A percentile compares a stretch with the other conserved stretches of the same genome.
Conservation (phyloP, 2,797 vertebrate genomes). For the Sebastes matsubarae region DNA sequence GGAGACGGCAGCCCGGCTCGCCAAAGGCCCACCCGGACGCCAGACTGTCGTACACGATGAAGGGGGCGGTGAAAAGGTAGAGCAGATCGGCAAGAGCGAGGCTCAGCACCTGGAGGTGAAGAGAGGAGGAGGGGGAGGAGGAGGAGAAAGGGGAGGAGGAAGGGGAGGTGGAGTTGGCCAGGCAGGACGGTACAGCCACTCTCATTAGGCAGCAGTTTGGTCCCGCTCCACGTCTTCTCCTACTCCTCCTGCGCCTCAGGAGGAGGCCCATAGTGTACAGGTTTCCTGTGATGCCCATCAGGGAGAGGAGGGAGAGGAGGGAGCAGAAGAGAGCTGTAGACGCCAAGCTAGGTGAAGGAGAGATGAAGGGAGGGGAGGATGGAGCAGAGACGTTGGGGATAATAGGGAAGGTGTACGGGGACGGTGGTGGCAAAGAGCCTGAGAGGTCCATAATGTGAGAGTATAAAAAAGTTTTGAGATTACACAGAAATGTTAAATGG, state of each 20-base stretch:
- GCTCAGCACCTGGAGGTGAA: conserved; percentile 88
- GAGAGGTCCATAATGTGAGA: conserved; percentile 74
- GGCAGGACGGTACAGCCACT: conserved; percentile 70
- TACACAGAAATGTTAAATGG: neutral
- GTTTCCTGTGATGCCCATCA: conserved; percentile 86
- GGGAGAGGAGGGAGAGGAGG: conserved; percentile 84
- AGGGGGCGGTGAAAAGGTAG: conserved; percentile 89
- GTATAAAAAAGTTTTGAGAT: neutral
- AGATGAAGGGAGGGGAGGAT: conserved; percentile 75
- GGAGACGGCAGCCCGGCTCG: conserved; percentile 85
- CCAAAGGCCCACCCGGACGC: conserved; percentile 88
- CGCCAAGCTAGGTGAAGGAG: conserved; percentile 81
- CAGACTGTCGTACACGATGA: conserved; percentile 88
- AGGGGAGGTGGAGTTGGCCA: conserved; percentile 70
- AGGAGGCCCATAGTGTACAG: conserved; percentile 86
- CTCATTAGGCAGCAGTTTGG: conserved; percentile 67
- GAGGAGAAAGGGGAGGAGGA: conserved; percentile 77
- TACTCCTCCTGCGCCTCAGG: conserved; percentile 75
- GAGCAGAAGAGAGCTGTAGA: conserved; percentile 85
- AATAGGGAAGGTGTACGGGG: conserved; percentile 68
- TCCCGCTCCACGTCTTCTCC: conserved; percentile 64
- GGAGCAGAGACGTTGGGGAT: conserved; percentile 74
- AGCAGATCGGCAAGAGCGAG: conserved; percentile 88
- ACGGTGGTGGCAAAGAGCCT: conserved; percentile 69
- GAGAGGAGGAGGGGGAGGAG: conserved; percentile 81